A percentile compares a stretch with the other conserved stretches of the same genome.
These are phyloP conservation scores for Meles meles DNA, from an alignment of 2,113 vertebrate species.

Conservation along the genomic window DNA sequence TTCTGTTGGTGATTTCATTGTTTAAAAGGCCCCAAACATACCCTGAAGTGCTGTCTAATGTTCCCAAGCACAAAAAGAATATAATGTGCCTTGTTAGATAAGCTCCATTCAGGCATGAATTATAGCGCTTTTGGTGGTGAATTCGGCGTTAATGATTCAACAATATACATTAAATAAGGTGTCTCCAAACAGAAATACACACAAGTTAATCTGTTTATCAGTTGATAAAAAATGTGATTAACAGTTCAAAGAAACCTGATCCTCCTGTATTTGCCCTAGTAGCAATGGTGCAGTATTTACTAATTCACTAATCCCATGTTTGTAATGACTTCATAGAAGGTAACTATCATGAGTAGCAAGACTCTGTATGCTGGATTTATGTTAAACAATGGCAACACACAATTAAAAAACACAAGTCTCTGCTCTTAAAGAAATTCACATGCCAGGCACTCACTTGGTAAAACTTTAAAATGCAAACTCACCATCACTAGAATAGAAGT, in stretches of 20 bases:
- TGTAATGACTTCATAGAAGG: not conserved
- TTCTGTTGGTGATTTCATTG: not conserved
- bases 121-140: not conserved
- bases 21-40: not conserved
- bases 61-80: no score
- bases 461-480: not conserved
- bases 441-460: not conserved
- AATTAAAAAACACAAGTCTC: not conserved
- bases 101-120: not conserved
- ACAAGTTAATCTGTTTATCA: not conserved
- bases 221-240: not conserved
- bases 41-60: not conserved
- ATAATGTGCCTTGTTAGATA: not conserved
- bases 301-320: not conserved
- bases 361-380: not conserved
- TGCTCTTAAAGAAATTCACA: not conserved
- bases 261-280: not conserved
- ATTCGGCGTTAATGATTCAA: not conserved
- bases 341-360: not conserved
- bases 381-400: not conserved
- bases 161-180: not conserved
- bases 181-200: not conserved
- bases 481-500: not conserved
- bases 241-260: not conserved
- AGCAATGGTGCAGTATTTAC: not conserved